phyloP scores from a whole-genome alignment of 2,113 vertebrate genomes.

The Plestiodon gilberti region DNA sequence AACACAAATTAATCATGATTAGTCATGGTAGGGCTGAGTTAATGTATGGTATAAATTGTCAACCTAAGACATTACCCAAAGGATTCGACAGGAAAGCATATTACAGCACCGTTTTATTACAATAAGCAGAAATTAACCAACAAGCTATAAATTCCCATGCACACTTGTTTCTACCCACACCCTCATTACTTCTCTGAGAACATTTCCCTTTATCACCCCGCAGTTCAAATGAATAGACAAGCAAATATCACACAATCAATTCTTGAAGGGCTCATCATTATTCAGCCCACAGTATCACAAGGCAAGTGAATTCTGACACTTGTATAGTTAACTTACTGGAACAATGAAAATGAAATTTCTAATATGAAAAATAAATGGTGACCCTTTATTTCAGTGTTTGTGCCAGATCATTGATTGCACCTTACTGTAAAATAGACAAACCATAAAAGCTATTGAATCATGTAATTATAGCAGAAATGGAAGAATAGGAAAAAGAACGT shows the following conservation, averaged over 20 bases:
- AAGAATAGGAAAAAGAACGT: conserved; percentile 53
- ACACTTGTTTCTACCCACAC: not conserved
- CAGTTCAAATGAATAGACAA: not conserved
- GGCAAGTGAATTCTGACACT: conserved; percentile 51
- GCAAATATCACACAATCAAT: not conserved
- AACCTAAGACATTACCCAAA: conserved; percentile 13
- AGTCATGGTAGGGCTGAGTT: conserved; percentile 1
- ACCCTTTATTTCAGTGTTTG: conserved; percentile 61
- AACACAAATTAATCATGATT: conserved; percentile 18
- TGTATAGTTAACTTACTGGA: conserved; percentile 50
- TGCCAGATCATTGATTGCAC: conserved; percentile 58
- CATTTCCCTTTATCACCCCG: conserved; percentile 1
- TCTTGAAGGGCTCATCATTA: conserved; percentile 28
- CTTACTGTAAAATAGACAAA: conserved; percentile 70
- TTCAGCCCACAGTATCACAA: conserved; percentile 52
- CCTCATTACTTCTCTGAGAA: not conserved
- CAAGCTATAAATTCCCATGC: not conserved
- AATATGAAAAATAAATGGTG: conserved; percentile 55
- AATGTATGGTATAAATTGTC: conserved; percentile 27
- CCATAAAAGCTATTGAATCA: conserved; percentile 67
- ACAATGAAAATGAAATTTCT: conserved; percentile 50
- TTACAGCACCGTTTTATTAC: not conserved
- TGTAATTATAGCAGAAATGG: conserved; percentile 67
- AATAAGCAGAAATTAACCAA: not conserved
- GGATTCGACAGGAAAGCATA: not conserved